Base-by-base conservation (phyloP, 1,140 invertebrate species). In the Dryas iulia region DNA sequence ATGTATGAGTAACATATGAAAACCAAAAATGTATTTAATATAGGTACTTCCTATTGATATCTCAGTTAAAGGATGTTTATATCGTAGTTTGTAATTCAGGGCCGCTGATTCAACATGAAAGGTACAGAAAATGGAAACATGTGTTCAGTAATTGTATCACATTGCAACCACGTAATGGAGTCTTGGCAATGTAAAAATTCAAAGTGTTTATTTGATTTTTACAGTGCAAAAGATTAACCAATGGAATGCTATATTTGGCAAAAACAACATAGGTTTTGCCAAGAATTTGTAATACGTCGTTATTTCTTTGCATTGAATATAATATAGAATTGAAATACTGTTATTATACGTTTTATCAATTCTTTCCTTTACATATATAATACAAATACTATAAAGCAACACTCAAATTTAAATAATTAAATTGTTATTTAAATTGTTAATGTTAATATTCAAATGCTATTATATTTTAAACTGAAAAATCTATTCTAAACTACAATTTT, bases 171-270 rank as follows among this genome's bases (percentile, higher is more conserved):
- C 35, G 5, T 0, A 18, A 39, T 39, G 2, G 6, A 18, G 0
- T 39, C 1, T 60, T 60, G 26, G 59, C 24, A 26, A 47, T 26
- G 26, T 33, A 11, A 24, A 33, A 5, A 54, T 47, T 21, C 1
- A 6, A 31, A 6, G 23, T n/a, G 4, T 61, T 12, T 39, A 60
- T 61, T 60, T 14, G 12, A 47, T 23, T n/a, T 47, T 61, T 59
- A 59, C 21, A 33, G 7, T 11, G 1, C 3, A 11, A 23, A 25
- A 60, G 25, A 59, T 63, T 26, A 52, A 47, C 52, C 64, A 66
- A 59, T 72, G 75, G 74, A 74, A 71, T 59, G 59, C 73, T 74
- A 59, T 47, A 53, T 76, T 81, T 77, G 79, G 73, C 78, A 81
- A 74, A 79, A 77, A 76, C 75, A 81, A 76, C 52, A 54, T 69